These are phyloP conservation scores for Mormyrus proboscirostris DNA, from an alignment of 2,797 vertebrate genomes.

Conservation along the genomic window DNA sequence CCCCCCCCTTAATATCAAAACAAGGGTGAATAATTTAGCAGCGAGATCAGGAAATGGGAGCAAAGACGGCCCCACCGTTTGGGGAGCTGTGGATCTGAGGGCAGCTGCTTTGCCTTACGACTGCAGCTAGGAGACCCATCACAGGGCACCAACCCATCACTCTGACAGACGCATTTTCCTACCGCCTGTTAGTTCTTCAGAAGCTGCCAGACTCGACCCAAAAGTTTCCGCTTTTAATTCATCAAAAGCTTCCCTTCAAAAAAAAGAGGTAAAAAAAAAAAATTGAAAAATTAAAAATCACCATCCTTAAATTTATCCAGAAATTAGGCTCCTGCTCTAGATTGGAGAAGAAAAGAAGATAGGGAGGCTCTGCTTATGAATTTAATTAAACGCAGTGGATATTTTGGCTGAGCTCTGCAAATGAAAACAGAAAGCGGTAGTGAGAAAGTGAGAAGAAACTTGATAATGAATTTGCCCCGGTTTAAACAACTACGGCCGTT, in stretches of 20 bases:
- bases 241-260: constrained; percentile 6
- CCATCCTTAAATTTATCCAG: background rate
- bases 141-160: background rate
- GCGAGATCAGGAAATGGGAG: constrained; percentile 11
- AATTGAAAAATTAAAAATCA: background rate
- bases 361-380: constrained; percentile 28
- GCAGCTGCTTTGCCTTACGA: background rate
- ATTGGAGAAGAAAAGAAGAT: constrained; percentile 24
- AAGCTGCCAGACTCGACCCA: background rate
- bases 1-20: background rate
- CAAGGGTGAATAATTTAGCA: constrained; percentile 17
- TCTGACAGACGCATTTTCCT: background rate
- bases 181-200: background rate
- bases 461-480: constrained; percentile 33
- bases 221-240: constrained; percentile 6
- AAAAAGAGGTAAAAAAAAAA: background rate
- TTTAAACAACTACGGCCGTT: constrained; percentile 31
- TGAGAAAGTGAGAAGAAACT: constrained; percentile 29
- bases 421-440: constrained; percentile 31
- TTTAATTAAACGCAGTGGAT: constrained; percentile 35
- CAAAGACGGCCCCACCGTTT: background rate
- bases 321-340: constrained; percentile 19
- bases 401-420: constrained; percentile 29
- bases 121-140: background rate
- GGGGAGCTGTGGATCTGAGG: background rate